Percentiles rank a stretch among this genome's conserved stretches.
Conservation (phyloP, 64 coral and sea anemone genomes). For the Actinia tenebrosa region DNA sequence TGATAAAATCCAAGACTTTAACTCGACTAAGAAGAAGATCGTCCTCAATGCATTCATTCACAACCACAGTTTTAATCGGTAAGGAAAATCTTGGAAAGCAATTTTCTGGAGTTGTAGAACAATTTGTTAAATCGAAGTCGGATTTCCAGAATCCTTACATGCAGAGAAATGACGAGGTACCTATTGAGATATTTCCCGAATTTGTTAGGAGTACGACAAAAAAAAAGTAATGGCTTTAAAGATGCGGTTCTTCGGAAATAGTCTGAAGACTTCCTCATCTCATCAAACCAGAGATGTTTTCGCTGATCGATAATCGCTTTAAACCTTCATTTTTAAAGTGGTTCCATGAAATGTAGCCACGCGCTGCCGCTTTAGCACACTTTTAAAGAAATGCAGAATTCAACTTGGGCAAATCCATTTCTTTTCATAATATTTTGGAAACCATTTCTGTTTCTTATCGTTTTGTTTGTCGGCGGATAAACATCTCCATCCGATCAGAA, state of each 20-base stretch:
- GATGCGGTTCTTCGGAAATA: slow-evolving; percentile 18
- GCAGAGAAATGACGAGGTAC: background rate
- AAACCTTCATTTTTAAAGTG: slow-evolving; percentile 27
- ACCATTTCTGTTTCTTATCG: slow-evolving; percentile 1
- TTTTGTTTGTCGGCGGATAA: slow-evolving; percentile 19
- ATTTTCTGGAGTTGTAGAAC: background rate
- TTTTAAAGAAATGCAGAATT: background rate
- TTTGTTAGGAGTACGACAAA: background rate
- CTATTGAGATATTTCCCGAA: background rate
- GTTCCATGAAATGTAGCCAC: slow-evolving; percentile 18
- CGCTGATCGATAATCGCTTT: slow-evolving; percentile 22
- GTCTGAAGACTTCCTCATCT: slow-evolving; percentile 24
- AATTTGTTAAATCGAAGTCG: background rate
- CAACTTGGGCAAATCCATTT: background rate
- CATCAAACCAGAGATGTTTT: slow-evolving; percentile 12
- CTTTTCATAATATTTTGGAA: slow-evolving; percentile 22
- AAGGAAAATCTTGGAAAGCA: background rate
- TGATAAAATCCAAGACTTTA: slow-evolving; percentile 19
- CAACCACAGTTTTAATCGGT: background rate
- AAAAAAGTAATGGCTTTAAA: slow-evolving; percentile 18
- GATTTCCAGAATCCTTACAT: background rate
- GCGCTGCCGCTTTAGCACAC: background rate
- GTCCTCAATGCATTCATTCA: background rate
- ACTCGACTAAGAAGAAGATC: background rate
- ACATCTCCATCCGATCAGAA: slow-evolving; percentile 25